A percentile compares a stretch with the other conserved stretches of the same genome.
Conservation (phyloP, 2,888 invertebrate genomes). For the Bombylius discolor region DNA sequence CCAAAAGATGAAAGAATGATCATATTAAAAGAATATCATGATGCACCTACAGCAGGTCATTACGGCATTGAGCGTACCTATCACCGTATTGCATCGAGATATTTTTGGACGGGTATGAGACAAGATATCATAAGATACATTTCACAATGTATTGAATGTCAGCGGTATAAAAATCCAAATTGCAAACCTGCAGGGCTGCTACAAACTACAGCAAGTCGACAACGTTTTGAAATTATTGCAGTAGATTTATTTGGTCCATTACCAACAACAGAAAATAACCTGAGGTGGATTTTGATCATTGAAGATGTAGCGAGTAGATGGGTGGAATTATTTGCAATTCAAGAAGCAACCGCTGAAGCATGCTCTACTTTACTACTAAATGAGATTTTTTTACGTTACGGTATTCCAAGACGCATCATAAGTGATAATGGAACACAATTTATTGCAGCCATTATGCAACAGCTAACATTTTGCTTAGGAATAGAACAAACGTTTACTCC, state of each 20-base stretch:
- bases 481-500: constrained; percentile 21
- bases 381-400: constrained; percentile 26
- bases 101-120: too few species aligned
- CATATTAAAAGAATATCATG: constrained; percentile 9
- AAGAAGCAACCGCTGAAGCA: constrained; percentile 19
- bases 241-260: constrained; percentile 5
- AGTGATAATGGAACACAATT: too few species aligned
- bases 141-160: constrained; percentile 21
- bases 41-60: too few species aligned
- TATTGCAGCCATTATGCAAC: constrained; percentile 21
- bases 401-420: constrained; percentile 12
- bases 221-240: too few species aligned
- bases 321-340: constrained; percentile 19
- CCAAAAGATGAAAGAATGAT: constrained; percentile 10
- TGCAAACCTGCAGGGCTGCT: constrained; percentile 21
- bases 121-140: constrained; percentile 18
- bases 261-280: constrained; percentile 11
- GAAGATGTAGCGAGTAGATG: constrained; percentile 17
- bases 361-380: constrained; percentile 21
- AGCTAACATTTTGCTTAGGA: constrained; percentile 14
- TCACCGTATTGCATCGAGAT: too few species aligned
- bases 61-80: too few species aligned
- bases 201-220: constrained; percentile 19
- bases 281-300: constrained; percentile 21
- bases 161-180: constrained; percentile 23